Conservation (phyloP, 2,888 invertebrate genomes). For the Malacosoma neustria region DNA sequence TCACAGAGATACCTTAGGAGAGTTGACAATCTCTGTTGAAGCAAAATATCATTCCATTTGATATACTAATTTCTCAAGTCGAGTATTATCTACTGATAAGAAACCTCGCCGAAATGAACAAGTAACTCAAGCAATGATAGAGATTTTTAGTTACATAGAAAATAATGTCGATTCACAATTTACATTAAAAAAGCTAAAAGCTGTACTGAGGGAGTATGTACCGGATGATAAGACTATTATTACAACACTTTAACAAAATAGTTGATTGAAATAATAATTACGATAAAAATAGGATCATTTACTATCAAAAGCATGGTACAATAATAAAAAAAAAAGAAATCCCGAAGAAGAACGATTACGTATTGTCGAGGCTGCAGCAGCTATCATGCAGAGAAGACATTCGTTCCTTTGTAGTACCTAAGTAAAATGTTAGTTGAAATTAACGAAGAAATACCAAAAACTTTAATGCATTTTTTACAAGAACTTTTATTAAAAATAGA, state of each 20-base stretch:
- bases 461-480: slow-evolving; percentile 30
- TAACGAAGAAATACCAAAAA: slow-evolving; percentile 22
- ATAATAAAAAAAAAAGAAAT: slow-evolving; percentile 20
- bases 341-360: slow-evolving; percentile 23
- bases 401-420: slow-evolving; percentile 25
- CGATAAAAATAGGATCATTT: slow-evolving; percentile 23
- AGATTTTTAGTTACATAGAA: slow-evolving; percentile 36
- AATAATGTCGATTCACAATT: slow-evolving; percentile 37
- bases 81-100: slow-evolving; percentile 23
- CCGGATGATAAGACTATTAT: slow-evolving; percentile 29
- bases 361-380: slow-evolving; percentile 37
- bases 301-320: slow-evolving; percentile 29
- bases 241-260: slow-evolving; percentile 26
- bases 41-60: too few species aligned
- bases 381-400: slow-evolving; percentile 40
- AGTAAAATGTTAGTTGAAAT: slow-evolving; percentile 24
- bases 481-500: slow-evolving; percentile 17
- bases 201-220: slow-evolving; percentile 25
- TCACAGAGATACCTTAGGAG: slow-evolving; percentile 27
- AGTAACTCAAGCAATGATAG: slow-evolving; percentile 32
- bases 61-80: slow-evolving; percentile 2
- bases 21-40: slow-evolving; percentile 22
- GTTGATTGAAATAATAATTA: slow-evolving; percentile 23
- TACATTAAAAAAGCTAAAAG: slow-evolving; percentile 32
- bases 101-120: slow-evolving; percentile 29